Conservation (phyloP, 2,113 vertebrate genomes). For the Todiramphus chloris region DNA sequence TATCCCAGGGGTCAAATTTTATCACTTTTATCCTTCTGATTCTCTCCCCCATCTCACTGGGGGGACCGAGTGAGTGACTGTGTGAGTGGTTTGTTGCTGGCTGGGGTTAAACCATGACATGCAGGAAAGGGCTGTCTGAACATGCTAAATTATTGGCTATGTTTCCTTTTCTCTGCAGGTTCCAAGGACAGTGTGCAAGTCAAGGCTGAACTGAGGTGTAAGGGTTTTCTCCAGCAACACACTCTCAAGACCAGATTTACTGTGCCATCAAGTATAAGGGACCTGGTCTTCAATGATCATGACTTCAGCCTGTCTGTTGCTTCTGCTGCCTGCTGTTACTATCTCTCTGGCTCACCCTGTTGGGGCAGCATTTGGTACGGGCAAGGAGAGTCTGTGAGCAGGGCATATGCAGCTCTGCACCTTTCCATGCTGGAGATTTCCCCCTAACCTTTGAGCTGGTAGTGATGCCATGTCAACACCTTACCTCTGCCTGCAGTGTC, state of each 20-base stretch:
- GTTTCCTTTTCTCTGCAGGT: background rate
- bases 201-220: background rate
- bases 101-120: too few species aligned
- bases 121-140: background rate
- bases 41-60: too few species aligned
- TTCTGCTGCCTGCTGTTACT: background rate
- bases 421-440: background rate
- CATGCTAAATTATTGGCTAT: background rate
- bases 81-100: too few species aligned
- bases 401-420: rapidly evolving
- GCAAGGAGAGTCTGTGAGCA: background rate
- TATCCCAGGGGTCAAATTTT: too few species aligned
- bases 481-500: background rate
- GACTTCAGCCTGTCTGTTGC: background rate
- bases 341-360: background rate
- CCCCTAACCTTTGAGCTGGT: background rate
- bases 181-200: background rate
- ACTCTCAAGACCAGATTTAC: background rate
- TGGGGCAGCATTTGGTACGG: rapidly evolving
- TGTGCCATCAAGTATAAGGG: background rate
- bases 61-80: too few species aligned
- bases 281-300: rapidly evolving
- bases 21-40: too few species aligned
- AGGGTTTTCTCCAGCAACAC: background rate
- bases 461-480: background rate